Percentiles rank a stretch among this genome's conserved stretches.
These are phyloP conservation scores for Julus scandinavius DNA, from an alignment of 2,888 invertebrate genomes.

Conservation along the genomic window DNA sequence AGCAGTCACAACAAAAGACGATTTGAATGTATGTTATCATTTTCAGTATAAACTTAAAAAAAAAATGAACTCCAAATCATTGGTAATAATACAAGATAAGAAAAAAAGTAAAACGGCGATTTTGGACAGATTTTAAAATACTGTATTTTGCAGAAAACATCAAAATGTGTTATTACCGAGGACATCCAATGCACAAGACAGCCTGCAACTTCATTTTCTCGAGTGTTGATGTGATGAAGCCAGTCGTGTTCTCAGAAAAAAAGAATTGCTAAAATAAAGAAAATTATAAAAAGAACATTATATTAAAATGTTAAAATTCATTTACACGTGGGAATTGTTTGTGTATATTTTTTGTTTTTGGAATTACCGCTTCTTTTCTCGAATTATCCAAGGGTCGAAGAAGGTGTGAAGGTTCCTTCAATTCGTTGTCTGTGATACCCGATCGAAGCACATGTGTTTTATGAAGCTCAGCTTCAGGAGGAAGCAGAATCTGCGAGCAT, in stretches of 20 bases:
- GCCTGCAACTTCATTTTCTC: conserved; percentile 61
- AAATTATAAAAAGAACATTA: too few relatives aligned
- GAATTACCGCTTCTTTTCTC: conserved; percentile 55
- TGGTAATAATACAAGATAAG: too few relatives aligned
- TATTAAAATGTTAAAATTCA: not conserved
- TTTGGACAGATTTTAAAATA: too few relatives aligned
- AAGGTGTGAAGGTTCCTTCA: not conserved
- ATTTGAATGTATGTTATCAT: too few relatives aligned
- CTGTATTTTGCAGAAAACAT: not conserved
- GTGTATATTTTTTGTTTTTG: not conserved
- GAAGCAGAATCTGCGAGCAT: not conserved
- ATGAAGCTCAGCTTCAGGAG: not conserved
- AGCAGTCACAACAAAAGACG: not conserved
- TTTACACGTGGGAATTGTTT: not conserved
- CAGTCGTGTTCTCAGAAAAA: conserved; percentile 77
- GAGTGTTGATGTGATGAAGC: conserved; percentile 71
- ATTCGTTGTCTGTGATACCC: not conserved
- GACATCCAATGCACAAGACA: conserved; percentile 87
- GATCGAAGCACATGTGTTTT: not conserved
- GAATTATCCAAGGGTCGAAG: not conserved
- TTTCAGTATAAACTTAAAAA: too few relatives aligned
- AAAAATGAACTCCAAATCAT: not conserved
- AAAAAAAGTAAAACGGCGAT: too few relatives aligned
- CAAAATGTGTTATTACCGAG: conserved; percentile 66
- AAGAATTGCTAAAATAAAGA: conserved; percentile 74